phyloP scores from a whole-genome alignment of 2,797 vertebrate species.

The Anas flavirostris region DNA sequence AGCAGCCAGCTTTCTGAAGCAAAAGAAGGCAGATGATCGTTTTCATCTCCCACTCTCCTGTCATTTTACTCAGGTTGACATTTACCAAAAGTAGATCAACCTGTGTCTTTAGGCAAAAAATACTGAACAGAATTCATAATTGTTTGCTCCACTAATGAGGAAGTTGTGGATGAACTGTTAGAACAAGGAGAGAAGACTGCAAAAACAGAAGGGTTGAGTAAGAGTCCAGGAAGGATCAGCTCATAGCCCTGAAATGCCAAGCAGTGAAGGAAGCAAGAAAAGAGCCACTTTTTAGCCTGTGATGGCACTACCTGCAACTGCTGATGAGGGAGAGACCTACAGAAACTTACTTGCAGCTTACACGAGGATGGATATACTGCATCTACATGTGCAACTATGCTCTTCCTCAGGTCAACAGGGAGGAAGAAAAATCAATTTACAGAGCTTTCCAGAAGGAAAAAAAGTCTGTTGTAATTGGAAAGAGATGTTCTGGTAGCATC shows the following conservation, averaged over 20 bases:
- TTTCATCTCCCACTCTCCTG: neutral
- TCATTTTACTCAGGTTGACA: neutral
- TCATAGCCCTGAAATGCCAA: neutral
- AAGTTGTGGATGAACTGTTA: neutral
- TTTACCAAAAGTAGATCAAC: neutral
- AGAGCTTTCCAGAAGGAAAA: neutral
- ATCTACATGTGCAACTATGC: neutral
- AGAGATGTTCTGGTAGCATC: slow-evolving; percentile 49
- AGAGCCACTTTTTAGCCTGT: neutral
- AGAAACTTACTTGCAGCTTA: neutral
- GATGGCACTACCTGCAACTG: neutral
- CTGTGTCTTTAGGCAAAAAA: neutral
- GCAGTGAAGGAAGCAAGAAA: neutral
- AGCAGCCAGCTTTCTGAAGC: neutral
- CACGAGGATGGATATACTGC: fast-evolving
- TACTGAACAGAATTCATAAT: neutral
- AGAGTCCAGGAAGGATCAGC: neutral
- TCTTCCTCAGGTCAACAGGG: fast-evolving
- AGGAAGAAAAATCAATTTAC: neutral
- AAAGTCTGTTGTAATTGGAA: slow-evolving; percentile 49
- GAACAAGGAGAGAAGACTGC: neutral
- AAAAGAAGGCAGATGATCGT: neutral
- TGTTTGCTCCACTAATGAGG: neutral
- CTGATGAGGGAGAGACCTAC: neutral
- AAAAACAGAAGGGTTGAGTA: neutral